Evolutionary conservation across 2,888 invertebrate genomes (phyloP), one percentile per base, ranked within the genome.

Genomic region (Alitta virens): DNA sequence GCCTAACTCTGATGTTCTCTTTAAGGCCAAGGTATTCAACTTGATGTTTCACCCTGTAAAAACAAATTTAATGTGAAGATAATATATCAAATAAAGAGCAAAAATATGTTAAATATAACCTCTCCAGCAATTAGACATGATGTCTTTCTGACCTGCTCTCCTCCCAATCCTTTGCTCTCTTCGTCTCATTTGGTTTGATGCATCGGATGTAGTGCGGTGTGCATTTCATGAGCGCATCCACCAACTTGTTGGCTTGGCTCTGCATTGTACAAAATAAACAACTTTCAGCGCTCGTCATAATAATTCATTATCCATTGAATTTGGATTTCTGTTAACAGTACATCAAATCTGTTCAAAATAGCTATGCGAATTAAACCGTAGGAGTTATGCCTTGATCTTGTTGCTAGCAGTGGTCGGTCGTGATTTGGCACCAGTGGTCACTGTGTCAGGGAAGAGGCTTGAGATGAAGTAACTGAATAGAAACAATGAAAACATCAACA

Each of bases 111-210:
- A 46, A 5, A 46, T 46, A 12, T 12, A 33, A 12, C 12, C 33
- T 16, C n/a, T 12, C 46, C 5, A 46, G 21, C 7, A 46, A 16
- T 12, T 46, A 46, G 46, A 46, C n/a, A 46, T 12, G 7, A 46
- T 46, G 7, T 7, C 21, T n/a, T 16, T n/a, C 50, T 40, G 57
- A 79, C 80, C 79, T 75, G 68, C 83, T 80, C 42, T 86, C 85
- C 70, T 89, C 88, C 87, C 88, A 89, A 73, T 88, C 88, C 24
- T 84, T 81, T 1, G 88, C 83, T 68, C 83, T 84, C 77, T 88
- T 88, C 23, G 87, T 88, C 75, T 89, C 88, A 76, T 89, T 89
- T 18, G 89, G 88, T 75, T 89, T 89, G 71, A 89, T 88, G 75
- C 88, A 89, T 56, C 88, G 83, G 64, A 89, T 87, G 75, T 89